Evolutionary conservation across 2,113 vertebrate species (phyloP).

Genomic region (Aphyosemion australe): DNA sequence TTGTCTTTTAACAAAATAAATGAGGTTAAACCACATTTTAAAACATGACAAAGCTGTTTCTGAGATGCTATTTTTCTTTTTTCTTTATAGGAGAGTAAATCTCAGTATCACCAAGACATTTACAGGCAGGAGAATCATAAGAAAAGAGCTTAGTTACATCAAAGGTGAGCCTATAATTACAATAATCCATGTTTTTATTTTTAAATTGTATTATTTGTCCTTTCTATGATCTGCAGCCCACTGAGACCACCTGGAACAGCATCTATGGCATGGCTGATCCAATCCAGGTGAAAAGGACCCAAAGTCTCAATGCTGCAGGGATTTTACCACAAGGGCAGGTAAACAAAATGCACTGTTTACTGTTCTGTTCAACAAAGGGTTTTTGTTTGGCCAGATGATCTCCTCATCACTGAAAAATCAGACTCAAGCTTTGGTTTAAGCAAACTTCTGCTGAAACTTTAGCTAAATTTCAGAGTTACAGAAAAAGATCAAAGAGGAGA

Average conservation of each 20-base stretch:
- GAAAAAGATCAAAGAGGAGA: not conserved
- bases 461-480: not conserved
- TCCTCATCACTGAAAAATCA: constrained; percentile 15
- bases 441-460: not conserved
- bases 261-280: constrained; percentile 11
- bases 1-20: not conserved
- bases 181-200: not conserved
- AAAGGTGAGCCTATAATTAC: not conserved
- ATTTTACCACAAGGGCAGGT: constrained; percentile 51
- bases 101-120: constrained; percentile 9
- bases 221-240: constrained; percentile 4
- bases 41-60: not conserved
- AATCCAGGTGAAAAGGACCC: constrained; percentile 13
- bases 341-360: constrained; percentile 25
- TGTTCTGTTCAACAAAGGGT: constrained; percentile 35
- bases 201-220: not conserved
- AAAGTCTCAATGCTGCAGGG: not conserved
- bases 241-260: constrained; percentile 1
- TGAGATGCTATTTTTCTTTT: not conserved
- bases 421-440: not conserved
- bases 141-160: not conserved
- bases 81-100: not conserved
- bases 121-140: constrained; percentile 17
- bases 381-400: constrained; percentile 15
- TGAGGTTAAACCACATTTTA: not conserved